A percentile compares a stretch with the other conserved stretches of the same genome.
phyloP scores from a whole-genome alignment of 2,797 vertebrate species.

The Loriculus beryllinus region DNA sequence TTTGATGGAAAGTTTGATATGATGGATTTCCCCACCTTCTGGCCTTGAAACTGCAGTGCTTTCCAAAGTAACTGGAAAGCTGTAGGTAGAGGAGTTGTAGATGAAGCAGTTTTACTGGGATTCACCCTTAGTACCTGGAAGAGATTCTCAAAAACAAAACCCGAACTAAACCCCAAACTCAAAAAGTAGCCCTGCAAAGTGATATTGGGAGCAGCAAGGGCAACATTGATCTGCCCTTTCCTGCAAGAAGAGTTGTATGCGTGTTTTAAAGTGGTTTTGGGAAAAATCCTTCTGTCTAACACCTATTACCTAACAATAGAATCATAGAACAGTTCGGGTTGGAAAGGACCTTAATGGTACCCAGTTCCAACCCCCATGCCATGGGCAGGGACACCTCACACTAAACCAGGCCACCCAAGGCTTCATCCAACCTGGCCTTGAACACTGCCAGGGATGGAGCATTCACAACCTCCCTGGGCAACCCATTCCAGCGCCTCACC shows the following conservation, averaged over 20 bases:
- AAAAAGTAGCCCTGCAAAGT: not conserved
- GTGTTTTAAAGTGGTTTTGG: not conserved
- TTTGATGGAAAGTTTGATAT: not conserved
- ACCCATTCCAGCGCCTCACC: too few relatives aligned
- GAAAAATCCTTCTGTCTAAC: not conserved
- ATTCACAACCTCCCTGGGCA: too few relatives aligned
- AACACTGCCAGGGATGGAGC: too few relatives aligned
- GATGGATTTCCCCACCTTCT: not conserved
- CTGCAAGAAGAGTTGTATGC: not conserved
- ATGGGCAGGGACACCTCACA: too few relatives aligned
- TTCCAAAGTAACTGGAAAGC: not conserved
- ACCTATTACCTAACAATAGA: too few relatives aligned
- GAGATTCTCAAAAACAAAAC: not conserved
- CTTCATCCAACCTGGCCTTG: too few relatives aligned
- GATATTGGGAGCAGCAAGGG: not conserved
- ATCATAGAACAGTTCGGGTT: too few relatives aligned
- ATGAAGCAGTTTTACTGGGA: not conserved
- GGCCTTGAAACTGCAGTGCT: not conserved
- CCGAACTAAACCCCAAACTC: too few relatives aligned
- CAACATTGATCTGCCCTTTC: not conserved
- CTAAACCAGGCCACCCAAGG: too few relatives aligned
- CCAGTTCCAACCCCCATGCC: too few relatives aligned
- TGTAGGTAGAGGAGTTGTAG: rapidly evolving
- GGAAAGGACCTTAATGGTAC: too few relatives aligned
- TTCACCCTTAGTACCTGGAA: not conserved